Evolutionary conservation across 2,113 vertebrate genomes (phyloP).

Genomic region (Pelobates fuscus): DNA sequence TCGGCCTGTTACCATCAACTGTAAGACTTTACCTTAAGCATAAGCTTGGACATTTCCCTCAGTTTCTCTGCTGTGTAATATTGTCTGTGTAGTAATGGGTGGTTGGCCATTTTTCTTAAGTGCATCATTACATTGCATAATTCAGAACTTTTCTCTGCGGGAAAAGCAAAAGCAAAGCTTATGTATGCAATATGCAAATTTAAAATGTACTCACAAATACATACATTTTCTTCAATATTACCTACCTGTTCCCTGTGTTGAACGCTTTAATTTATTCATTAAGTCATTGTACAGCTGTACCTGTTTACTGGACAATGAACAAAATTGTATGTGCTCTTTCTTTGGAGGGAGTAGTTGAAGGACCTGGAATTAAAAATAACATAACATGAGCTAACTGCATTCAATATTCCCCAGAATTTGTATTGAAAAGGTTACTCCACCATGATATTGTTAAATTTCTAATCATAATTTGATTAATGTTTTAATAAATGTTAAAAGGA

Average conservation of each 20-base stretch:
- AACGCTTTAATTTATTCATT: slow-evolving; percentile 77
- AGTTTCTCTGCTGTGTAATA: slow-evolving; percentile 89
- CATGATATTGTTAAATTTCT: too few relatives aligned
- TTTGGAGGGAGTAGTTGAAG: slow-evolving; percentile 91
- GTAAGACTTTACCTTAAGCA: slow-evolving; percentile 82
- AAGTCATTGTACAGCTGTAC: slow-evolving; percentile 79
- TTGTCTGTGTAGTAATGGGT: slow-evolving; percentile 92
- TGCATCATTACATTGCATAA: slow-evolving; percentile 95
- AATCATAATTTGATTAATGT: too few relatives aligned
- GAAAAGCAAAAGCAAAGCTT: slow-evolving; percentile 18
- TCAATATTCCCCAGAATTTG: too few relatives aligned
- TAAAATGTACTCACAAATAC: background rate
- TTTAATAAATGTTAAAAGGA: too few relatives aligned
- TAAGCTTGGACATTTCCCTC: slow-evolving; percentile 85
- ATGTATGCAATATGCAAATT: background rate
- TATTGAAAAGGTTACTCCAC: too few relatives aligned
- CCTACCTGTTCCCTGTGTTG: slow-evolving; percentile 69
- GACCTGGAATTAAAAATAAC: slow-evolving; percentile 72
- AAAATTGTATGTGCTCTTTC: slow-evolving; percentile 79
- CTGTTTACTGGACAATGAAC: slow-evolving; percentile 89
- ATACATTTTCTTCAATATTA: background rate
- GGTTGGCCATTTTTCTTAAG: slow-evolving; percentile 97
- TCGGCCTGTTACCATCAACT: too few relatives aligned
- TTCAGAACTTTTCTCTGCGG: slow-evolving; percentile 79
- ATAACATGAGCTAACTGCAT: too few relatives aligned